Conservation (phyloP, 2,888 invertebrate genomes). For the Mythimna ferrago region DNA sequence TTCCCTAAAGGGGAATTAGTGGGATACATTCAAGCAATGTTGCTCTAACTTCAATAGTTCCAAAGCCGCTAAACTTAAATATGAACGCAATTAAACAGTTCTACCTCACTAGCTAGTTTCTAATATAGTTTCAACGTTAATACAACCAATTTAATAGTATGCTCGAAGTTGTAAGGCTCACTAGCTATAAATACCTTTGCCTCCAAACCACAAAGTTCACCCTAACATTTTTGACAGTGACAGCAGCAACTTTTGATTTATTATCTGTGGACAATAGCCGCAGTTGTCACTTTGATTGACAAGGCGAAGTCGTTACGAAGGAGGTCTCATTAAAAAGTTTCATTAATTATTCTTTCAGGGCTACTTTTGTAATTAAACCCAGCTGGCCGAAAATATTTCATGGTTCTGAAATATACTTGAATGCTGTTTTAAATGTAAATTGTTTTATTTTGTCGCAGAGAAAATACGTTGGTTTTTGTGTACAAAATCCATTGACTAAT, state of each 20-base stretch:
- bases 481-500: neutral
- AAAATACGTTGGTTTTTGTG: conserved; percentile 13
- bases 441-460: conserved; percentile 25
- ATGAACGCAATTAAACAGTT: conserved; percentile 48
- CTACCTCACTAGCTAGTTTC: conserved; percentile 31
- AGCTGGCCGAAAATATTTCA: conserved; percentile 28
- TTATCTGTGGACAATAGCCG: conserved; percentile 60
- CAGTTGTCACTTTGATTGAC: conserved; percentile 58
- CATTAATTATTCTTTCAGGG: conserved; percentile 57
- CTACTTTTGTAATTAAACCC: conserved; percentile 43
- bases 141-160: conserved; percentile 19
- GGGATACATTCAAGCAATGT: conserved; percentile 21
- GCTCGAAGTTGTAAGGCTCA: conserved; percentile 6
- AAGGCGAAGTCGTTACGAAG: conserved; percentile 53
- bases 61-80: conserved; percentile 38
- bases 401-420: conserved; percentile 5
- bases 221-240: conserved; percentile 54
- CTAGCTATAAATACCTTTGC: conserved; percentile 27
- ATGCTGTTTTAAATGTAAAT: conserved; percentile 29
- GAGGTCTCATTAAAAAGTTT: conserved; percentile 60
- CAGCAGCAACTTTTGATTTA: conserved; percentile 58
- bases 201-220: conserved; percentile 43
- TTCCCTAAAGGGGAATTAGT: conserved; percentile 41
- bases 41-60: conserved; percentile 45
- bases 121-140: conserved; percentile 34